Conservation (phyloP, 2,113 vertebrate genomes). For the Epinephelus lanceolatus region DNA sequence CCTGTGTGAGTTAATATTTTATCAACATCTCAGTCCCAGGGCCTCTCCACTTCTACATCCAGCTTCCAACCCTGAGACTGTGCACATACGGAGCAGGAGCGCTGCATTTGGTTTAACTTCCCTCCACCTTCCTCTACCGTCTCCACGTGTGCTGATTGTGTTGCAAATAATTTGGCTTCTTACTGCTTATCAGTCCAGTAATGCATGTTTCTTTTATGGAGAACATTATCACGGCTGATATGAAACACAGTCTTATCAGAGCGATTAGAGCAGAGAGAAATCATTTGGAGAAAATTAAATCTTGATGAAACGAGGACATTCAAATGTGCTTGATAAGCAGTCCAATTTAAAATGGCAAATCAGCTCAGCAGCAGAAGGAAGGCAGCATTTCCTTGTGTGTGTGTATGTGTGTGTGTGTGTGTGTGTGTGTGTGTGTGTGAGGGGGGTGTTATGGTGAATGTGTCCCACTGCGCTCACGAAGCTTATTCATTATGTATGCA, state of each 20-base stretch:
- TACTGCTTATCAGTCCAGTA: not conserved
- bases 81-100: conserved; percentile 24
- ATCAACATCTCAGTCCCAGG: conserved; percentile 66
- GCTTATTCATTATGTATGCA: conserved; percentile 68
- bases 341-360: conserved; percentile 23
- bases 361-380: conserved; percentile 38
- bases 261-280: conserved; percentile 1
- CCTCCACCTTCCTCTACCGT: not conserved
- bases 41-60: conserved; percentile 45
- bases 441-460: not conserved
- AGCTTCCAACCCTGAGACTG: conserved; percentile 47
- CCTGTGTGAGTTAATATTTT: conserved; percentile 77
- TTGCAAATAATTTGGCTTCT: not conserved
- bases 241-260: conserved; percentile 10
- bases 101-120: not conserved
- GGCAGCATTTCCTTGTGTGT: not conserved
- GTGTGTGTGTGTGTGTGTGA: not conserved
- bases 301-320: conserved; percentile 24
- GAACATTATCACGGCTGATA: not conserved
- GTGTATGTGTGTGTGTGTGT: not conserved
- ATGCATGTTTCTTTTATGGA: not conserved
- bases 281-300: conserved; percentile 28
- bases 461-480: conserved; percentile 28
- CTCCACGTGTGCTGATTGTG: not conserved
- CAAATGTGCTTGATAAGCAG: conserved; percentile 32